Conservation (phyloP, 2,113 vertebrate genomes). For the Manacus vitellinus region DNA sequence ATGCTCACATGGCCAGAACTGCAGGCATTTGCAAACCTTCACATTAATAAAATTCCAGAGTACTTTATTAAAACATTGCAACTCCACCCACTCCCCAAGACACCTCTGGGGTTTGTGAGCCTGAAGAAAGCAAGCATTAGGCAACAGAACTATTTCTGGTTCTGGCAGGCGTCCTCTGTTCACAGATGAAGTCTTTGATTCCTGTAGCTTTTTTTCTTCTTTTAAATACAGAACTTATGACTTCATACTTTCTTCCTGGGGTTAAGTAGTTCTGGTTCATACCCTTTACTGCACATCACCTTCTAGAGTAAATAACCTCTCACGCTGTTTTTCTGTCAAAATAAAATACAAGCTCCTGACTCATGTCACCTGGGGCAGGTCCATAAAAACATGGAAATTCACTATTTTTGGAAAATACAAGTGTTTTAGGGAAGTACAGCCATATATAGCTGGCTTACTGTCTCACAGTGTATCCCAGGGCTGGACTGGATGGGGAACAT, state of each 20-base stretch:
- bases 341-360: not conserved
- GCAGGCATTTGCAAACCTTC: not conserved
- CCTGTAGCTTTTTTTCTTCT: not conserved
- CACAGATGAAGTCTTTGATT: conserved; percentile 34
- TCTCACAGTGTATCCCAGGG: not conserved
- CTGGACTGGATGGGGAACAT: not conserved
- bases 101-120: not conserved
- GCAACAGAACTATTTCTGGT: conserved; percentile 3
- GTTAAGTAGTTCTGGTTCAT: not conserved
- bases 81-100: not conserved
- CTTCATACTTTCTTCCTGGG: conserved; percentile 15
- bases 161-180: not conserved
- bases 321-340: not conserved
- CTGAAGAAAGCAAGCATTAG: conserved; percentile 1
- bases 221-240: conserved; percentile 16
- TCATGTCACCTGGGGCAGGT: not conserved
- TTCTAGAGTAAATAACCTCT: conserved; percentile 6
- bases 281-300: not conserved
- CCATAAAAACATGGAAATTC: not conserved
- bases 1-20: conserved; percentile 1
- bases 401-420: not conserved
- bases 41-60: conserved; percentile 14
- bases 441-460: not conserved
- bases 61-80: conserved; percentile 1
- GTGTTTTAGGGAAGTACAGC: not conserved